A percentile compares a stretch with the other conserved stretches of the same genome.
phyloP scores from a whole-genome alignment of 2,888 invertebrate species.

The Harpalus rubripes region DNA sequence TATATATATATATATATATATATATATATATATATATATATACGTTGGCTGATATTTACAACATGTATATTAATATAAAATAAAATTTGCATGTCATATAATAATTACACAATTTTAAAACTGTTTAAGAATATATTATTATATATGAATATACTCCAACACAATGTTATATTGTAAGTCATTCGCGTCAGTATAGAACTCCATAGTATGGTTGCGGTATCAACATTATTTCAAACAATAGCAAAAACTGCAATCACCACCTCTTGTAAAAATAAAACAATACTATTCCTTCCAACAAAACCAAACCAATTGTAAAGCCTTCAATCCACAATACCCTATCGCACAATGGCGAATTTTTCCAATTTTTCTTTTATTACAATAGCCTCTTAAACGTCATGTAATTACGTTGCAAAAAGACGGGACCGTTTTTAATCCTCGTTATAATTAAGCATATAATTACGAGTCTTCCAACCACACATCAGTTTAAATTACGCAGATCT shows the following conservation, averaged over 20 bases:
- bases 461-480: slow-evolving; percentile 17
- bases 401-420: slow-evolving; percentile 1
- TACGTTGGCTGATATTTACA: too few relatives aligned
- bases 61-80: too few relatives aligned
- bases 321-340: slow-evolving; percentile 15
- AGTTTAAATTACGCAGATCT: not conserved
- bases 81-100: too few relatives aligned
- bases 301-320: not conserved
- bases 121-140: too few relatives aligned
- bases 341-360: not conserved
- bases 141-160: not conserved
- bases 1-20: too few relatives aligned
- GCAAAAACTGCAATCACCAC: not conserved
- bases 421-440: slow-evolving; percentile 24
- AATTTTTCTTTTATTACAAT: slow-evolving; percentile 22
- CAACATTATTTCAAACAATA: not conserved
- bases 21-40: too few relatives aligned
- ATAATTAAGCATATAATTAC: slow-evolving; percentile 34
- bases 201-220: not conserved
- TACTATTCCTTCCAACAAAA: not conserved
- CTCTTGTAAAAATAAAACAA: not conserved
- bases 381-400: slow-evolving; percentile 18
- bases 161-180: not conserved
- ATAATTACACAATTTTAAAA: too few relatives aligned
- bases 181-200: not conserved